Evolutionary conservation across 2,888 invertebrate genomes (phyloP), one percentile per base, ranked within the genome.

Genomic region (Malacosoma neustria): DNA sequence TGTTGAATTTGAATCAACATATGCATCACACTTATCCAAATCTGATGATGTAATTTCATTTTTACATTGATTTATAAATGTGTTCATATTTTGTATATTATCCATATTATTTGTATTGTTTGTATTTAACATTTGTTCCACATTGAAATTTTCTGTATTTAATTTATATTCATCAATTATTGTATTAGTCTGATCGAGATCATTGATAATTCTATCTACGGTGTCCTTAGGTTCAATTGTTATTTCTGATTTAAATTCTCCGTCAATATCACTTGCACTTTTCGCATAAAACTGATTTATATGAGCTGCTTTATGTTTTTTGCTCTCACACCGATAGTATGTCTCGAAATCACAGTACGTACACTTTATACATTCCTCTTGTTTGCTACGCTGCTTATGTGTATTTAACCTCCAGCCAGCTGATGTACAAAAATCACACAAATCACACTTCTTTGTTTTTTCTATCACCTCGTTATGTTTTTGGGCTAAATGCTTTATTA

Each of bases 361-460:
- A 37, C 80, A 80, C 13, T 63, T 64, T 0, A 79, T 29, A 0
- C 49, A 2, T 0, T 44, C 36, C 0, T 51, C 47, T 14, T 67
- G 68, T 9, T 49, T 60, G 14, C 72, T 75, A 2, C 72, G 49
- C 1, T 66, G 63, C 14, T 55, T 62, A 13, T 80, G 80, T 0
- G 65, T 53, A 1, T 69, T 77, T 11, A 80, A 45, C 11, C 76
- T 48, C 75, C 75, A 77, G 1, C 51, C 52, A 0, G 58, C 50
- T 45, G 61, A 62, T 0, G 75, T 76, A 0, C 73, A 61, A 36
- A 76, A 77, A 13, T 70, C 64, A 34, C 80, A 80, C 0, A 58
- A 34, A 2, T 69, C 61, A 38, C 80, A 80, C 4, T 54, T 61
- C 29, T 59, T 57, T 0, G 72, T 75, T 4, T 60, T 64, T 0